Evolutionary conservation across 1,140 invertebrate genomes (phyloP).

Genomic region (Calosoma granatense): DNA sequence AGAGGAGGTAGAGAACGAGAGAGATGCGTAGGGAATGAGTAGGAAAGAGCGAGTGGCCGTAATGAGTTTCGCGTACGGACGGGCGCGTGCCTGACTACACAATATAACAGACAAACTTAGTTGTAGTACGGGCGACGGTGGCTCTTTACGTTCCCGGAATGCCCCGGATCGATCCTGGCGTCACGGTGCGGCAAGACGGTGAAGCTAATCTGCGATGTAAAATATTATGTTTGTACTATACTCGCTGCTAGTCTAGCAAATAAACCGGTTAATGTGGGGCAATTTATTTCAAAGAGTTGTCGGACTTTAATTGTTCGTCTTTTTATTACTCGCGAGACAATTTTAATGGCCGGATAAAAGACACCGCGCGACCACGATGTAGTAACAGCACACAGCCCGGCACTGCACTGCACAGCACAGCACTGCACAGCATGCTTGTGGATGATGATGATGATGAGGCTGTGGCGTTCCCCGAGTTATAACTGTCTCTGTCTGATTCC

Average conservation of each 20-base stretch:
- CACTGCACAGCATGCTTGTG: too few species aligned
- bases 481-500: too few species aligned
- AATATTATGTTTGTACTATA: constrained; percentile 3
- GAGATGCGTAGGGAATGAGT: too few species aligned
- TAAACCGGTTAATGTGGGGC: constrained; percentile 2
- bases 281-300: constrained; percentile 6
- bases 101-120: too few species aligned
- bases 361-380: neutral
- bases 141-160: neutral
- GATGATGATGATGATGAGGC: too few species aligned
- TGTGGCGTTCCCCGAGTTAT: too few species aligned
- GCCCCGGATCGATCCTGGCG: neutral
- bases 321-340: neutral
- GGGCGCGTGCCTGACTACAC: neutral
- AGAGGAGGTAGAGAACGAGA: too few species aligned
- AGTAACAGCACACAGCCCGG: too few species aligned
- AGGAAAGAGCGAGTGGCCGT: too few species aligned
- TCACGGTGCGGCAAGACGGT: neutral
- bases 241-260: neutral
- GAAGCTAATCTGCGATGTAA: constrained; percentile 5
- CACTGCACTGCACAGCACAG: too few species aligned
- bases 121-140: too few species aligned
- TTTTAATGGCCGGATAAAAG: neutral
- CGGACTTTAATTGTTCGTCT: constrained; percentile 1
- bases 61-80: neutral